Conservation (phyloP, 92 coral and sea anemone species). For the Blastomussa wellsi region DNA sequence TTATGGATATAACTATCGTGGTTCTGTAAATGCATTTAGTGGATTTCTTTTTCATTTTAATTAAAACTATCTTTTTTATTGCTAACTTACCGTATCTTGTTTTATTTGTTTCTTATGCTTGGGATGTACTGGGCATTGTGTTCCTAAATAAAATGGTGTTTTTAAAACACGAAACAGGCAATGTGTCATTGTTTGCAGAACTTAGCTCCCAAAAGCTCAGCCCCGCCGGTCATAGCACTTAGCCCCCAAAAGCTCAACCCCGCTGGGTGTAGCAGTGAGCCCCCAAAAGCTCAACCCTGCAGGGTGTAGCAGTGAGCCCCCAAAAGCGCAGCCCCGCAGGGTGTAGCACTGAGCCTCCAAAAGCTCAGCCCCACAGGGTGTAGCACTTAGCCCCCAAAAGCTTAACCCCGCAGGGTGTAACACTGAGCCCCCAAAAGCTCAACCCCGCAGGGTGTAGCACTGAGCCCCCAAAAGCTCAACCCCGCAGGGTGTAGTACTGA, state of each 20-base stretch:
- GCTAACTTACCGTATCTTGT: background rate
- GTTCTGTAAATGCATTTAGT: background rate
- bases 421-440: background rate
- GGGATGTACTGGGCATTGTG: background rate
- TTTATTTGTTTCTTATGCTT: background rate
- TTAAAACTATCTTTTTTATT: background rate
- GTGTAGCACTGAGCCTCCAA: too few relatives aligned
- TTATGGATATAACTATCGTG: background rate
- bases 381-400: background rate
- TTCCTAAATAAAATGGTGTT: slow-evolving; percentile 1
- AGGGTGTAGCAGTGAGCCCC: too few relatives aligned
- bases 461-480: background rate
- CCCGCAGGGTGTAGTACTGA: too few relatives aligned
- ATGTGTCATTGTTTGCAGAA: background rate
- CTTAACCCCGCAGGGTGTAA: too few relatives aligned
- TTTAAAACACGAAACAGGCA: background rate
- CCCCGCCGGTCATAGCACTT: too few relatives aligned
- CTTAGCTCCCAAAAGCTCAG: background rate
- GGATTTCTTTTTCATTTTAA: background rate
- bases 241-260: background rate
- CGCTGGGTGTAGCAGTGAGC: background rate
- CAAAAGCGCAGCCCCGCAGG: background rate
- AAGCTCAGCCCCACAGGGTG: too few relatives aligned
- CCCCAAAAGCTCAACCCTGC: background rate
- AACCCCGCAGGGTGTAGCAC: too few relatives aligned